A percentile compares a stretch with the other conserved stretches of the same genome.
phyloP scores from a whole-genome alignment of 1,140 invertebrate genomes.

The Drosophila ficusphila region DNA sequence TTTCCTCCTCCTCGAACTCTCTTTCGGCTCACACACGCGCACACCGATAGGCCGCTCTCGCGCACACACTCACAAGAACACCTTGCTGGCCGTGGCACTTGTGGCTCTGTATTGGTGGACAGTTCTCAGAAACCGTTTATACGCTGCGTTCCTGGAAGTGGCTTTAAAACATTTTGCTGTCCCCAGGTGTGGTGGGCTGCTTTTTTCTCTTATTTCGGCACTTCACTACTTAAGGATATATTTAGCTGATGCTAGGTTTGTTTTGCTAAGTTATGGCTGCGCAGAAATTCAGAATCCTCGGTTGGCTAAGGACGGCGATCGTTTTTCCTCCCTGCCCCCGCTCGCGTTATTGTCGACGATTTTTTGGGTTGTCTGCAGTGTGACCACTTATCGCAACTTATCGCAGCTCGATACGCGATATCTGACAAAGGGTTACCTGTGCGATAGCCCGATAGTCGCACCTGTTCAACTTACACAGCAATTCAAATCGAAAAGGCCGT shows the following conservation, averaged over 20 bases:
- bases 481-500: too few species aligned
- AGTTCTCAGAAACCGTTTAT: conserved; percentile 78
- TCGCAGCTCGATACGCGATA: conserved; percentile 29
- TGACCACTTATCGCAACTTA: conserved; percentile 32
- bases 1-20: not conserved
- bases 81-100: conserved; percentile 66
- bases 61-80: conserved; percentile 50
- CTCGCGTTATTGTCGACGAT: conserved; percentile 26
- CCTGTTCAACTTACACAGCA: too few species aligned
- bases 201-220: not conserved
- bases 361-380: conserved; percentile 24
- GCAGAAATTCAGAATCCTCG: conserved; percentile 18
- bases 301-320: conserved; percentile 35
- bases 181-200: conserved; percentile 20
- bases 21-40: conserved; percentile 10
- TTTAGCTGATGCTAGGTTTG: not conserved
- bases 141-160: conserved; percentile 69
- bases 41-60: conserved; percentile 36
- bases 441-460: not conserved
- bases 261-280: conserved; percentile 1
- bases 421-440: conserved; percentile 1
- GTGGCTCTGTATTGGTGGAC: conserved; percentile 70
- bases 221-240: not conserved
- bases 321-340: conserved; percentile 37
- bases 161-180: conserved; percentile 68